Evolutionary conservation across 2,888 invertebrate genomes (phyloP).

Genomic region (Dasypogon diadema): DNA sequence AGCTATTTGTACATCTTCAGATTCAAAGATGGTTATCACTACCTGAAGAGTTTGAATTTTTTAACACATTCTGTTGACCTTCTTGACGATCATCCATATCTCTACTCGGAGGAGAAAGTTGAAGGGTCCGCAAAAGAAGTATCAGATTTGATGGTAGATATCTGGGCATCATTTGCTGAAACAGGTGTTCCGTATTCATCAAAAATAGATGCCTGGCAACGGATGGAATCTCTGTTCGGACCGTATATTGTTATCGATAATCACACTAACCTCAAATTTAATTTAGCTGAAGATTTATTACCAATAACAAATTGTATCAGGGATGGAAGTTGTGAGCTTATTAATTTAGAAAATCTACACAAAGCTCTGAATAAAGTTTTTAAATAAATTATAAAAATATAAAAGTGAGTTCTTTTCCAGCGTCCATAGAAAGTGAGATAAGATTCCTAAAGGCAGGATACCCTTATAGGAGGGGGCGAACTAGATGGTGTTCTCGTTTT

Average conservation of each 20-base stretch:
- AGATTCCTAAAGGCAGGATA: no score
- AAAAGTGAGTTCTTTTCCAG: no score
- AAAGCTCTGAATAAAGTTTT: no score
- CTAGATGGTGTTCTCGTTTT: no score
- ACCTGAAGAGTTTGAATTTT: conserved; percentile 56
- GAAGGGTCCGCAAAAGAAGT: conserved; percentile 61
- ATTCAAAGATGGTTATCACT: conserved; percentile 58
- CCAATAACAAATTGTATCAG: background rate
- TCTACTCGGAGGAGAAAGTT: conserved; percentile 59
- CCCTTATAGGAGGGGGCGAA: no score
- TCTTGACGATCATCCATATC: conserved; percentile 70
- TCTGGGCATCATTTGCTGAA: conserved; percentile 58
- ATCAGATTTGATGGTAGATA: conserved; percentile 63
- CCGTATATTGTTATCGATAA: conserved; percentile 57
- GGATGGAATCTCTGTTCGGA: conserved; percentile 33
- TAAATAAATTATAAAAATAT: no score
- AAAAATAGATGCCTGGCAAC: conserved; percentile 46
- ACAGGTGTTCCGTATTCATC: conserved; percentile 50
- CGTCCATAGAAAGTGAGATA: no score
- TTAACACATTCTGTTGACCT: conserved; percentile 66
- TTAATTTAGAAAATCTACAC: background rate
- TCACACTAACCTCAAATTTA: conserved; percentile 27
- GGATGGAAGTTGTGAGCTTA: background rate
- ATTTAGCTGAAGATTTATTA: conserved; percentile 11
- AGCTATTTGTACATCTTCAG: conserved; percentile 67